A percentile compares a stretch with the other conserved stretches of the same genome.
These are phyloP conservation scores for Drosophila rhopaloa DNA, from an alignment of 1,140 invertebrate species.

Conservation along the genomic window DNA sequence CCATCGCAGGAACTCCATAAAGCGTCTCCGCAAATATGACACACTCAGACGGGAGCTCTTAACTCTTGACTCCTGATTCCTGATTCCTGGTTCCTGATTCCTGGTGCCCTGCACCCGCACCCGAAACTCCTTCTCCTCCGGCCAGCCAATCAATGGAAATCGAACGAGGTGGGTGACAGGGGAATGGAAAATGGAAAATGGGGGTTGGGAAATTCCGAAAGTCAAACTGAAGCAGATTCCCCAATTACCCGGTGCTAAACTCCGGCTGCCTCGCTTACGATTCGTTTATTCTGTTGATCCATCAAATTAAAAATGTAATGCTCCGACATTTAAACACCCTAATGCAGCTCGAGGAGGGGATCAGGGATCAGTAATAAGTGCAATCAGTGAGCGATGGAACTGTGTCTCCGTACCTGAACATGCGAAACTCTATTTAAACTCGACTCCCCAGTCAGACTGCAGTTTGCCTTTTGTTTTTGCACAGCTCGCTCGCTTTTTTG, in stretches of 20 bases:
- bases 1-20: slow-evolving; percentile 3
- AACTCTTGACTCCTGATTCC: slow-evolving; percentile 12
- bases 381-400: slow-evolving; percentile 59
- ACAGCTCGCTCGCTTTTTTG: slow-evolving; percentile 47
- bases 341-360: slow-evolving; percentile 28
- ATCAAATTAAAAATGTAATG: slow-evolving; percentile 83
- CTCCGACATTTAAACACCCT: slow-evolving; percentile 77
- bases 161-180: neutral
- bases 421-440: slow-evolving; percentile 8
- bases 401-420: slow-evolving; percentile 8
- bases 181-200: slow-evolving; percentile 1
- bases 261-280: slow-evolving; percentile 72
- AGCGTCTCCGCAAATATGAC: slow-evolving; percentile 42
- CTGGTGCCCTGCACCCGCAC: neutral
- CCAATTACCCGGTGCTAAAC: slow-evolving; percentile 61
- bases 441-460: slow-evolving; percentile 24
- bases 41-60: slow-evolving; percentile 40
- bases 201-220: slow-evolving; percentile 26
- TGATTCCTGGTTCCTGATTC: neutral
- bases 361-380: slow-evolving; percentile 72
- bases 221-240: slow-evolving; percentile 53
- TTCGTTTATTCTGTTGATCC: slow-evolving; percentile 84
- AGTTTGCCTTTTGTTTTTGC: slow-evolving; percentile 56
- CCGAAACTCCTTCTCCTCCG: neutral
- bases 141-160: slow-evolving; percentile 34